Conservation (phyloP, 2,888 invertebrate species). For the Lamellibrachia columna region DNA sequence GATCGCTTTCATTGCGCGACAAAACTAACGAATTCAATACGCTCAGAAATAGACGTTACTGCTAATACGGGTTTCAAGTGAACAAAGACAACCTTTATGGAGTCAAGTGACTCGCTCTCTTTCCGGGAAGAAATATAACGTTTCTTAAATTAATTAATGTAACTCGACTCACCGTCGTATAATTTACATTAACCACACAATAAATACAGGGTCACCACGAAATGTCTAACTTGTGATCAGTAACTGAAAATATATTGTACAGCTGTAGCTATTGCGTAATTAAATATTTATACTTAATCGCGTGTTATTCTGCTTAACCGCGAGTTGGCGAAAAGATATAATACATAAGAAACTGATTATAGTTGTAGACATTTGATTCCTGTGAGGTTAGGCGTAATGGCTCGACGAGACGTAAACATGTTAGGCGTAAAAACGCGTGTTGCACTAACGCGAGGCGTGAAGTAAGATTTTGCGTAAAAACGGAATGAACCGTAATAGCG, state of each 20-base stretch:
- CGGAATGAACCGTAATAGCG: neutral
- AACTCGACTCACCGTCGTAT: neutral
- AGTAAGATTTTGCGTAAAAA: neutral
- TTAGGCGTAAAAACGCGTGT: neutral
- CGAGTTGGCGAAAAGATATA: neutral
- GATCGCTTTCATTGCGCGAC: neutral
- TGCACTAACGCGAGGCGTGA: neutral
- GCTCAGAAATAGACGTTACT: neutral
- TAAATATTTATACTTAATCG: neutral
- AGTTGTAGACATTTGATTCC: neutral
- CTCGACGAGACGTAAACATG: neutral
- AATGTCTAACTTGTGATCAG: too few relatives aligned
- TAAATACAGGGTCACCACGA: neutral
- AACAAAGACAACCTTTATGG: neutral
- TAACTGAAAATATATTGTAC: too few relatives aligned
- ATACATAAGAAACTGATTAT: neutral
- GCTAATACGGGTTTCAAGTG: neutral
- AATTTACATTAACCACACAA: neutral
- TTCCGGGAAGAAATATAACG: neutral
- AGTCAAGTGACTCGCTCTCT: neutral
- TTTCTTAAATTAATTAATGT: neutral
- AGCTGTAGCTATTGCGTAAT: neutral
- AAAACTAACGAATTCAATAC: too few relatives aligned
- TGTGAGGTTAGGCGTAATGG: neutral
- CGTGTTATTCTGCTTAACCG: neutral